Evolutionary conservation across 2,113 vertebrate genomes (phyloP).

Genomic region (Harpagus bidentatus): DNA sequence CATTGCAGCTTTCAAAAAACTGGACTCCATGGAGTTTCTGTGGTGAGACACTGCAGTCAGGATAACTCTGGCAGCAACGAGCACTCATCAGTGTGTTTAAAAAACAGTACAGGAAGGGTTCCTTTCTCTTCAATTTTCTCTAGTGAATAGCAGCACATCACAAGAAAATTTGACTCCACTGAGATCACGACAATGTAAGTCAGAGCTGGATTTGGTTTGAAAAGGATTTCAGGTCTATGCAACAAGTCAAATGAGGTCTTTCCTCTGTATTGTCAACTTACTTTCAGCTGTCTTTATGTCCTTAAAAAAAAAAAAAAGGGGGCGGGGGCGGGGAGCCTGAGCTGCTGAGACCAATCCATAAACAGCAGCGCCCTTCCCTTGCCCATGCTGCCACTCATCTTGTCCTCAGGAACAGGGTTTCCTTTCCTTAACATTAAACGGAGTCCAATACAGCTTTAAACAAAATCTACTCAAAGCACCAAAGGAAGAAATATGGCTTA

Average conservation of each 20-base stretch:
- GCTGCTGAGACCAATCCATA: background rate
- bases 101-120: background rate
- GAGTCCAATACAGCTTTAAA: background rate
- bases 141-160: background rate
- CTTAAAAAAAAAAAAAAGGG: too few species aligned
- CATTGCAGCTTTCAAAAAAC: background rate
- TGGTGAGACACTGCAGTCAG: background rate
- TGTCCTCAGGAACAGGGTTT: background rate
- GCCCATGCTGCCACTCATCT: background rate
- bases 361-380: background rate
- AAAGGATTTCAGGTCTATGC: background rate
- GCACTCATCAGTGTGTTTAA: background rate
- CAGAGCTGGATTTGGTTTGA: background rate
- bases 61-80: background rate
- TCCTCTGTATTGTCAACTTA: background rate
- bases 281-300: background rate
- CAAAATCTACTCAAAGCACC: background rate
- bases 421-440: background rate
- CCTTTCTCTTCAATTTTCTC: background rate
- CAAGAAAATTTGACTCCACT: background rate
- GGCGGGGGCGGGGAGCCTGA: background rate
- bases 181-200: background rate
- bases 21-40: background rate
- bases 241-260: background rate
- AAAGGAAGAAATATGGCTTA: background rate